Base-by-base conservation (phyloP, 2,797 vertebrate genomes). In the Oryzias dopingdopingensis region DNA sequence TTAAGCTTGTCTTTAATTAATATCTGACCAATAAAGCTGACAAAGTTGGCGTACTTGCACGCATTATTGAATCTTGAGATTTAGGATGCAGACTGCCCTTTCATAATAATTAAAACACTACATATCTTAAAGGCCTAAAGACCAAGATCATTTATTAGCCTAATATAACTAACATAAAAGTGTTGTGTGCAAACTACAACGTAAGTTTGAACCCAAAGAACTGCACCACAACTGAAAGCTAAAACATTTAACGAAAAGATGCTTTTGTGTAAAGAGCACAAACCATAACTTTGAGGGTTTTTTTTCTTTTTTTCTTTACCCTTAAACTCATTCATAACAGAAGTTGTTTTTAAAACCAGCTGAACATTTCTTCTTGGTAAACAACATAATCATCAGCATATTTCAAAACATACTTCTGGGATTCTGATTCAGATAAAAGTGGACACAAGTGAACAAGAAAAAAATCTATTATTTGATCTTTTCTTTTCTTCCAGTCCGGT, bases 81-180 rank as follows among this genome's bases (percentile, higher is more conserved):
- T 59, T 42, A 43, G 45, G 45, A 59, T 66, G 52, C 52, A 26
- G 20, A 43, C 32, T 10, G 26, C 15, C 4, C 12, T 70, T 65
- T 73, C 50, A 77, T 67, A 48, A 60, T 56, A 57, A 42, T 63
- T 72, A 52, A 59, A 77, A 54, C 52, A 24, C 66, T 61, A 75
- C 32, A 43, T 10, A 45, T 52, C 29, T 47, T n/a, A 26, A 57
- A 37, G 20, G 49, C 51, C 54, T 43, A 57, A 42, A 41, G 15
- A 59, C 42, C 12, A 6, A 48, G 6, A 64, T 59, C 49, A 41
- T 62, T 65, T 67, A 43, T 72, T 60, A 54, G 44, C 20, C 24
- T 44, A 51, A 48, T 60, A 64, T 48, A 48, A 61, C 45, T 68
- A 46, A 62, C 24, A 10, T 4, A 58, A n/a, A 42, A n/a, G 6